phyloP scores from a whole-genome alignment of 2,113 vertebrate species.

The Xenopus borealis region DNA sequence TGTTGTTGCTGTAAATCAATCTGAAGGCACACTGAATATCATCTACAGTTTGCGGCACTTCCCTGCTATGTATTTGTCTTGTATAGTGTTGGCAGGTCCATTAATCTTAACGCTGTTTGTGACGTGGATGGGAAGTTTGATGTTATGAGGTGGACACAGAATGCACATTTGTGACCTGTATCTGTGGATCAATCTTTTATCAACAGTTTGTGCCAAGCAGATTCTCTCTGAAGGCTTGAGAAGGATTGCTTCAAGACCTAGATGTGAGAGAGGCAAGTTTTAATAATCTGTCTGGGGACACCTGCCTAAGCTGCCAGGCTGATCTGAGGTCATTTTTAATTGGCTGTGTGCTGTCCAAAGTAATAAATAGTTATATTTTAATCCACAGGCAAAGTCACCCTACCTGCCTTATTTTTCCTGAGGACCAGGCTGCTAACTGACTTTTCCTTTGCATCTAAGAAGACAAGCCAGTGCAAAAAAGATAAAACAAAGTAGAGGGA shows the following conservation, averaged over 20 bases:
- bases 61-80: neutral
- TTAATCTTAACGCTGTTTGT: constrained; percentile 1
- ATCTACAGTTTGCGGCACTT: neutral
- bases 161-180: constrained; percentile 1
- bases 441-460: neutral
- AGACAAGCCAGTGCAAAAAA: neutral
- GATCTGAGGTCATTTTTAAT: constrained; percentile 55
- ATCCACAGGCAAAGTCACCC: constrained; percentile 22
- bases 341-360: constrained; percentile 48
- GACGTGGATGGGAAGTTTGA: constrained; percentile 2
- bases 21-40: neutral
- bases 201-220: neutral
- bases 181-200: constrained; percentile 10
- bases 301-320: constrained; percentile 50
- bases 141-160: constrained; percentile 1
- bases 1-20: neutral
- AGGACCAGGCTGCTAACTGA: constrained; percentile 15
- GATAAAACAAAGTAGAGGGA: too few species aligned
- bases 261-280: constrained; percentile 53
- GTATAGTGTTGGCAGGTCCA: constrained; percentile 1
- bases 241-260: constrained; percentile 14
- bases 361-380: constrained; percentile 48
- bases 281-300: constrained; percentile 48
- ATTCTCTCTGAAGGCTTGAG: neutral
- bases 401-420: constrained; percentile 17